Base-by-base conservation (phyloP, 2,888 invertebrate genomes). In the Cyrtodaria siliqua region DNA sequence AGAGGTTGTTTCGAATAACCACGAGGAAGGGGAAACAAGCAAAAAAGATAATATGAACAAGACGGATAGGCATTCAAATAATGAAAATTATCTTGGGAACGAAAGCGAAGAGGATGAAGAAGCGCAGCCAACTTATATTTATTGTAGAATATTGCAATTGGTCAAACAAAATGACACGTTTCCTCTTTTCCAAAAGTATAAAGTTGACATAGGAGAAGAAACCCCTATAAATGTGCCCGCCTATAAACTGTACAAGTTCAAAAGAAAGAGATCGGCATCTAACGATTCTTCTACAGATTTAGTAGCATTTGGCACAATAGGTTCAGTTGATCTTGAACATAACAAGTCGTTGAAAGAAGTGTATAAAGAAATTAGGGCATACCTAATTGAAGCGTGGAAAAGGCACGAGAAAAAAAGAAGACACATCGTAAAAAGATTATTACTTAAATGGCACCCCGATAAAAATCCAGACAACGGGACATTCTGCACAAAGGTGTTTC, bases 381-480 rank as follows among this genome's bases (percentile, higher is more conserved):
- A 38, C 8, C 52, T 82, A 3, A 57, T 23, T 9, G 71, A 76
- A 40, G 70, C 80, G 2, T 83, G 80, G 79, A 53, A 55, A 40
- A 24, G 66, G 14, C 24, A 59, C 9, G 71, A 76, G 27, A 42
- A 23, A 20, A 74, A 82, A 23, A 66, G 79, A 57, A 70, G 50
- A 42, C 57, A 52, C 24, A 49, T 85, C 1, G 64, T 80, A 1
- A 66, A 67, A 40, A 38, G 85, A 12, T 24, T 83, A 2, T 38
- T 73, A 14, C 55, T 76, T n/a, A 67, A 72, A 18, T 85, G 85
- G 85, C 82, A 82, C 68, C 80, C 83, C 26, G 85, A 82, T 33
- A 83, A 75, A 67, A 83, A 85, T 40, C 29, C 23, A 18, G 79
- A 68, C n/a, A 75, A 77, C 24, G 73, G 77, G 23, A 49, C 42